Evolutionary conservation across 2,113 vertebrate species (phyloP).

Genomic region (Bubo scandiacus): DNA sequence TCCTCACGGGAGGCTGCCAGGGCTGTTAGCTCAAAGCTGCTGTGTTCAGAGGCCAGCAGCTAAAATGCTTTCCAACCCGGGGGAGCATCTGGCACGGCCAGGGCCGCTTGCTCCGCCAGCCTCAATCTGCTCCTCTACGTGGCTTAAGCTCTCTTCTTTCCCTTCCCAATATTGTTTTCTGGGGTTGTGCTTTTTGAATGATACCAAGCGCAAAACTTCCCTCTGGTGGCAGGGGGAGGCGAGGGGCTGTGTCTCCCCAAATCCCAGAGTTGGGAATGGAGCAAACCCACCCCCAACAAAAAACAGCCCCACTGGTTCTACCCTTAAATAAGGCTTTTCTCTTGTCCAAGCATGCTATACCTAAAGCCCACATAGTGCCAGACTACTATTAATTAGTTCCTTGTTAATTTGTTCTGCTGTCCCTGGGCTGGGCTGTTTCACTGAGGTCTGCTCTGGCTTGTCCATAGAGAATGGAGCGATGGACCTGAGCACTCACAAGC

Average conservation of each 20-base stretch:
- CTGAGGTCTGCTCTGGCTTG: neutral
- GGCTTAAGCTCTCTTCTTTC: neutral
- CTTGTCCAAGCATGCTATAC: accelerated
- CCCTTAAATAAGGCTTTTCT: neutral
- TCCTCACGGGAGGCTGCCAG: neutral
- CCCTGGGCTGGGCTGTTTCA: accelerated
- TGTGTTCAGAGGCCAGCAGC: neutral
- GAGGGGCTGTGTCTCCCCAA: neutral
- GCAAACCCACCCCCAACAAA: neutral
- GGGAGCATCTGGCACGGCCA: neutral
- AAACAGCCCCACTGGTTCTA: accelerated
- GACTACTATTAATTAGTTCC: neutral
- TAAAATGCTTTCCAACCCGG: neutral
- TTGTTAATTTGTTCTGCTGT: neutral
- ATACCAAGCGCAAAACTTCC: neutral
- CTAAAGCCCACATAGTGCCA: neutral
- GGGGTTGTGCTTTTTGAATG: neutral
- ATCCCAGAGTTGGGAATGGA: neutral
- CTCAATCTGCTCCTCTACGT: neutral
- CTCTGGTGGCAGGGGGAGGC: accelerated
- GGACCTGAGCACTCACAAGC: neutral
- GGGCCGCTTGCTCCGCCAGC: neutral
- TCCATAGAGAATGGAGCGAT: neutral
- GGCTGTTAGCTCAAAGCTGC: neutral
- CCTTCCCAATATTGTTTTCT: neutral